Conservation (phyloP, 2,113 vertebrate species). For the Illadopsis cleaveri region DNA sequence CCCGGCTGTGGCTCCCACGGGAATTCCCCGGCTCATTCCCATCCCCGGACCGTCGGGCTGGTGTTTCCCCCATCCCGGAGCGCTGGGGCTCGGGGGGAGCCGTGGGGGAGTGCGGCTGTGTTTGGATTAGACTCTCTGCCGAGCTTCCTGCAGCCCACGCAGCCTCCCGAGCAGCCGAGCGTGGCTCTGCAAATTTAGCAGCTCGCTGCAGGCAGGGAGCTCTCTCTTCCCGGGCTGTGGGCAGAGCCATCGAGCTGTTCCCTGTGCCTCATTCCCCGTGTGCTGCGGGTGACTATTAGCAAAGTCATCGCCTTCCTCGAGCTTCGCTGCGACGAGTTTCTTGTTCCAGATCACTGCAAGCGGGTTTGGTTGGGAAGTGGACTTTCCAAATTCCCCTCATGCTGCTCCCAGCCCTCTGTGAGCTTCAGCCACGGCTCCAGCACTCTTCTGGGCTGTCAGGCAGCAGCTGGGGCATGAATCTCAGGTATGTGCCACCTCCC, state of each 20-base stretch:
- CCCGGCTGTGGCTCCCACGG: fast-evolving
- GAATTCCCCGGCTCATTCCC: fast-evolving
- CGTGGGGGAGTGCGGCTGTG: neutral
- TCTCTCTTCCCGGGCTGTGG: neutral
- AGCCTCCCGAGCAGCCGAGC: neutral
- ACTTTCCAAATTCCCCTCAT: fast-evolving
- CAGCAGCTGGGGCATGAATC: neutral
- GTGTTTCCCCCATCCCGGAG: fast-evolving
- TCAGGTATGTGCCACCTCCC: neutral
- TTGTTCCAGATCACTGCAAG: fast-evolving
- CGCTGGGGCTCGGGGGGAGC: neutral
- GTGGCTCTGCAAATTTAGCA: neutral
- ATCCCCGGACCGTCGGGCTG: fast-evolving
- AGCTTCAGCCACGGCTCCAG: neutral
- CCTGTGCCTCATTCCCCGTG: fast-evolving
- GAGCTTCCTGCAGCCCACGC: conserved; percentile 31
- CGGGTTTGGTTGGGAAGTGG: neutral
- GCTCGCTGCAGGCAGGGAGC: neutral
- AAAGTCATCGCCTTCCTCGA: fast-evolving
- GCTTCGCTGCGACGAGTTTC: neutral
- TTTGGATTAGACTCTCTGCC: neutral
- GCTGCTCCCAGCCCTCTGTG: neutral
- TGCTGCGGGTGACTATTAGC: neutral
- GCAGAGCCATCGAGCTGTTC: neutral
- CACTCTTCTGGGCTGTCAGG: fast-evolving